Base-by-base conservation (phyloP, 92 coral and sea anemone genomes). In the Phenganax subtilis region DNA sequence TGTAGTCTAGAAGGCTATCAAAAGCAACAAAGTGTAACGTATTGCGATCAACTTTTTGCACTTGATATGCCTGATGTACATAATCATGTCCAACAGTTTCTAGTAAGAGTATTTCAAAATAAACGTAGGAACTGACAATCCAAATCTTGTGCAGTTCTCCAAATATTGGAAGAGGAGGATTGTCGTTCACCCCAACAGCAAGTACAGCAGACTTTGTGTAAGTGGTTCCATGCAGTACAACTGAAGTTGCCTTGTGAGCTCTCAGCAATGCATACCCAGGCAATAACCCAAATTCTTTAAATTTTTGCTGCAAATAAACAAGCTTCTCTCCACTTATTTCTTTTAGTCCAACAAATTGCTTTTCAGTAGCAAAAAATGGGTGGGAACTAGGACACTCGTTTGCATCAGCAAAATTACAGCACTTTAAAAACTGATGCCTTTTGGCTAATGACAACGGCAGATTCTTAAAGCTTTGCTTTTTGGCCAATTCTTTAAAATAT, bases 401-500 rank as follows among this genome's bases (percentile, higher is more conserved):
- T 5, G 72, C 72, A 66, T 66, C 72, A 30, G 3, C 72, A 66
- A 66, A 66, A 77, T 58, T 58, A 31, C 81, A 77, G 56, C 81
- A 77, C 70, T 77, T 71, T 14, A 77, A 58, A 77, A 77, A 75
- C 65, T 89, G 90, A 47, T 90, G 89, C 68, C 90, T 78, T 69
- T 87, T 90, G 72, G 93, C 93, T 74, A 87, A 84, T 12, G 93
- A 90, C 59, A 85, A 84, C 9, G 87, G 85, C 47, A 90, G 84
- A 84, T 90, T 90, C 53, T 85, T 90, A 61, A 85, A 90, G 56
- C 88, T 88, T 59, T 80, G 85, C 61, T 84, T 75, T 37, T 80
- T 80, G 16, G 87, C 82, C 65, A 89, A 71, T 80, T 83, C 85
- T 77, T 89, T 89, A 65, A 89, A 87, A 81, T 89, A 88, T 17